These are phyloP conservation scores for Cossypha heuglini DNA, from an alignment of 2,797 vertebrate species.

Conservation along the genomic window DNA sequence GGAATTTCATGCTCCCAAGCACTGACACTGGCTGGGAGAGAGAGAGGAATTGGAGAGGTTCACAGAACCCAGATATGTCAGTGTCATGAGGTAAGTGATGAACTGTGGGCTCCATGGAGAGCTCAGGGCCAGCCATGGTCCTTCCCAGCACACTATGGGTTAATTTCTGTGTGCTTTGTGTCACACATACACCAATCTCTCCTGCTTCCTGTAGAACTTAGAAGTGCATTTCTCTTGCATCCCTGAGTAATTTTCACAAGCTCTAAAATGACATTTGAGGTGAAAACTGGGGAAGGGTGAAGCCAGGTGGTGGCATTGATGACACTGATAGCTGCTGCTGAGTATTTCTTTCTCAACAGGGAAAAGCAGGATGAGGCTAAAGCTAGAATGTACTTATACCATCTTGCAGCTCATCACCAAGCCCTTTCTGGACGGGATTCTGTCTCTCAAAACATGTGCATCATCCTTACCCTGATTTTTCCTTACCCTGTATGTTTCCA, in stretches of 20 bases:
- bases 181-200: neutral
- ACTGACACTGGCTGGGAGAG: neutral
- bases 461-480: neutral
- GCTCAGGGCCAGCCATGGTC: neutral
- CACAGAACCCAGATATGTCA: neutral
- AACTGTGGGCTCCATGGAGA: neutral
- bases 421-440: neutral
- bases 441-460: neutral
- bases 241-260: neutral
- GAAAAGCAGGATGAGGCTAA: neutral
- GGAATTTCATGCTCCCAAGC: neutral
- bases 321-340: neutral
- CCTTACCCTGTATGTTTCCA: neutral
- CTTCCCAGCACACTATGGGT: neutral
- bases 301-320: neutral
- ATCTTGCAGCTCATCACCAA: neutral
- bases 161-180: neutral
- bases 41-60: neutral
- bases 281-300: neutral
- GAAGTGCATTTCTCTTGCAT: neutral
- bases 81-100: neutral
- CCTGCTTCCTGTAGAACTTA: neutral
- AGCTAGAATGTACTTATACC: neutral
- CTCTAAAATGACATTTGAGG: neutral
- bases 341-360: neutral